Percentiles rank a stretch among this genome's conserved stretches.
These are phyloP conservation scores for Athrips mouffetella DNA, from an alignment of 2,888 invertebrate genomes.

Conservation along the genomic window DNA sequence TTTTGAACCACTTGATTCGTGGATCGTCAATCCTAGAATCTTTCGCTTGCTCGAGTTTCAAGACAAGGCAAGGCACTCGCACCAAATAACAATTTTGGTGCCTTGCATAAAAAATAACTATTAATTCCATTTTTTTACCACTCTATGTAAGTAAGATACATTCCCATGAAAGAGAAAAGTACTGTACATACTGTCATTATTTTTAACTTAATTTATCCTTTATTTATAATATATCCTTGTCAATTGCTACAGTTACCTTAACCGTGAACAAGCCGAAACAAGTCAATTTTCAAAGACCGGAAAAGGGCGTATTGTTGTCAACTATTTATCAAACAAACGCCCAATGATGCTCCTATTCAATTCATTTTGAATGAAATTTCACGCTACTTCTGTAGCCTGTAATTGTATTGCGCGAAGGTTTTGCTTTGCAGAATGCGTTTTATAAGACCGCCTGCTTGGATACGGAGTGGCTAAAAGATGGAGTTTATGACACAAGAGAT, in stretches of 20 bases:
- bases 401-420: conserved; percentile 54
- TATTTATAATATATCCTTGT: background rate
- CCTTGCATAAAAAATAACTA: no score
- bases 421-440: conserved; percentile 47
- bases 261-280: background rate
- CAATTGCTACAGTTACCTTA: conserved; percentile 7
- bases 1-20: no score
- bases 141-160: no score
- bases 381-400: conserved; percentile 54
- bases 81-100: no score
- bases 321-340: conserved; percentile 62
- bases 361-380: conserved; percentile 56
- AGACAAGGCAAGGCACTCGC: no score
- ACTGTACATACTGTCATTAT: no score
- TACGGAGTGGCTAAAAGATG: background rate
- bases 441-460: conserved; percentile 44
- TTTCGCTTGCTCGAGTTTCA: no score
- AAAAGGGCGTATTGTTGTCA: conserved; percentile 68
- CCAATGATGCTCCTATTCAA: conserved; percentile 67
- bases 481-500: background rate
- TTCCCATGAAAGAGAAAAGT: no score
- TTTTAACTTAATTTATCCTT: background rate
- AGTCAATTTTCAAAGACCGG: conserved; percentile 28
- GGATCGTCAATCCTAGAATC: no score
- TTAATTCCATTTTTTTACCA: no score